A percentile compares a stretch with the other conserved stretches of the same genome.
Evolutionary conservation across 2,113 vertebrate species (phyloP).

Genomic region (Erythrolamprus reginae): DNA sequence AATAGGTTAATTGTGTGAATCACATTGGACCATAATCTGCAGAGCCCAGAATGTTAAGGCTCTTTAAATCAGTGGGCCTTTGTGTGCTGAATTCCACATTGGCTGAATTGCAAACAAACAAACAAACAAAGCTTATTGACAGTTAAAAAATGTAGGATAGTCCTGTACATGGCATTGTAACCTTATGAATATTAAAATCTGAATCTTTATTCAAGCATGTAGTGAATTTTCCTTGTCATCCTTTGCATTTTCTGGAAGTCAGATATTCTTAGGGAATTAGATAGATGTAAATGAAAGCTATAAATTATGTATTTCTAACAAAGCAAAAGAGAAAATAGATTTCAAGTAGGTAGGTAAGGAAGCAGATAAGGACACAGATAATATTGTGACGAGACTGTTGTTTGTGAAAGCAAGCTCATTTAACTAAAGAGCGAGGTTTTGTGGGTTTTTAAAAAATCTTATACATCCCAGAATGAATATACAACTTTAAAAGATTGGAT

Average conservation of each 20-base stretch:
- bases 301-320: not conserved
- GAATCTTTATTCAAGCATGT: not conserved
- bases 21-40: not conserved
- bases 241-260: not conserved
- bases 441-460: not conserved
- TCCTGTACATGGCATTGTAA: not conserved
- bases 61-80: not conserved
- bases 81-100: not conserved
- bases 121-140: not conserved
- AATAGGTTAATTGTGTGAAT: not conserved
- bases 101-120: not conserved
- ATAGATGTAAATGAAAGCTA: not conserved
- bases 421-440: not conserved
- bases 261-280: not conserved
- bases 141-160: not conserved
- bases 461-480: not conserved
- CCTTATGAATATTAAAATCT: not conserved
- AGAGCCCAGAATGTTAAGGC: not conserved
- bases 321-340: not conserved
- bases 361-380: not conserved
- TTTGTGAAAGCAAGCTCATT: not conserved
- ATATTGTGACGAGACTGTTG: not conserved
- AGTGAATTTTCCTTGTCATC: not conserved
- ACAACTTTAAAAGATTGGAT: not conserved
- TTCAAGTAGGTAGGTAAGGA: not conserved